Percentiles rank a stretch among this genome's conserved stretches.
Conservation (phyloP, 53 echinoderm and acorn worm species). For the Temnopleurus reevesii region DNA sequence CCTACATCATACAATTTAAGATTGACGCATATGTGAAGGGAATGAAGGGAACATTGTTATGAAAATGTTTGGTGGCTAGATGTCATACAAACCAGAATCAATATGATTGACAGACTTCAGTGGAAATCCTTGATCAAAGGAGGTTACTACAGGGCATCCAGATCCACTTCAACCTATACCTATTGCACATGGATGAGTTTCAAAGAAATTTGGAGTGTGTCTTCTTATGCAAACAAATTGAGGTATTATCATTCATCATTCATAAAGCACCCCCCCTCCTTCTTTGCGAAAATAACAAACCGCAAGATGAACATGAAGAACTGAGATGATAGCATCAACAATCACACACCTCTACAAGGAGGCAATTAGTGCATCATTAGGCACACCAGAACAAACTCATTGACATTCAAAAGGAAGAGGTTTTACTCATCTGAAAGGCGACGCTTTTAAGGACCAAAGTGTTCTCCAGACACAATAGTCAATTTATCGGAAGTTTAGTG, state of each 20-base stretch:
- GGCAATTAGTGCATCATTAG: constrained; percentile 26
- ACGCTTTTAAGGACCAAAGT: not conserved
- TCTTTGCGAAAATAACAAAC: not conserved
- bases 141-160: constrained; percentile 28
- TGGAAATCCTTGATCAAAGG: not conserved
- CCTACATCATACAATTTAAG: no score
- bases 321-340: not conserved
- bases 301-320: constrained; percentile 32
- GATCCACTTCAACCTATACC: not conserved
- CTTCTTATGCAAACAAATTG: not conserved
- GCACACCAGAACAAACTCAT: constrained; percentile 3
- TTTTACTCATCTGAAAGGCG: not conserved
- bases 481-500: not conserved
- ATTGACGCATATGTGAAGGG: no score
- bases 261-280: not conserved
- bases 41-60: no score
- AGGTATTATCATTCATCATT: not conserved
- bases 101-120: constrained; percentile 2
- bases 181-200: not conserved
- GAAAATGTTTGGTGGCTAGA: no score
- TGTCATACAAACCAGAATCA: not conserved
- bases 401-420: not conserved
- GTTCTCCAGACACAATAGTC: not conserved
- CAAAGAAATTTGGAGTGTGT: not conserved
- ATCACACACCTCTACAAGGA: not conserved